phyloP scores from a whole-genome alignment of 2,113 vertebrate species.

The Crotalus tigris region DNA sequence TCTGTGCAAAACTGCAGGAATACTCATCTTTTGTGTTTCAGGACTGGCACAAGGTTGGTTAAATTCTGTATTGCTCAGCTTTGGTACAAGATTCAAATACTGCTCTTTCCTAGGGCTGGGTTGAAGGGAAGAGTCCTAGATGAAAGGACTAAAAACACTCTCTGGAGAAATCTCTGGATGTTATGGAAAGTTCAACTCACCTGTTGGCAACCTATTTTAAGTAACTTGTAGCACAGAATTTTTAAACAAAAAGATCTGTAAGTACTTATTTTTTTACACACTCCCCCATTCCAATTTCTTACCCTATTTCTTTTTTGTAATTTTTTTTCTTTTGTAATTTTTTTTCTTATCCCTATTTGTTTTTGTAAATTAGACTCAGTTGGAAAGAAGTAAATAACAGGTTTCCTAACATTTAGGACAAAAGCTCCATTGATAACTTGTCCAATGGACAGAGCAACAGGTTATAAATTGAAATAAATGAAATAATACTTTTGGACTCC shows the following conservation, averaged over 20 bases:
- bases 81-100: background rate
- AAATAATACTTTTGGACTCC: background rate
- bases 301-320: background rate
- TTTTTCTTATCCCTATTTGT: background rate
- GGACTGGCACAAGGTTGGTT: background rate
- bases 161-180: background rate
- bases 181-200: background rate
- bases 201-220: background rate
- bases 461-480: background rate
- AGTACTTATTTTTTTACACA: background rate
- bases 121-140: background rate
- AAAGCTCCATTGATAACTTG: background rate
- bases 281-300: background rate
- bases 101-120: background rate
- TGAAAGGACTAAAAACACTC: background rate
- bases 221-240: background rate
- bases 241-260: background rate
- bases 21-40: background rate
- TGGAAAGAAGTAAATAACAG: background rate
- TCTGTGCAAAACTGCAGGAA: background rate
- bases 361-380: background rate
- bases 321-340: too few relatives aligned
- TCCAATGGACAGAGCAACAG: background rate
- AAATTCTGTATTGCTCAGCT: background rate
- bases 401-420: background rate